phyloP scores from a whole-genome alignment of 2,888 invertebrate genomes.

The Isoperla grammatica region DNA sequence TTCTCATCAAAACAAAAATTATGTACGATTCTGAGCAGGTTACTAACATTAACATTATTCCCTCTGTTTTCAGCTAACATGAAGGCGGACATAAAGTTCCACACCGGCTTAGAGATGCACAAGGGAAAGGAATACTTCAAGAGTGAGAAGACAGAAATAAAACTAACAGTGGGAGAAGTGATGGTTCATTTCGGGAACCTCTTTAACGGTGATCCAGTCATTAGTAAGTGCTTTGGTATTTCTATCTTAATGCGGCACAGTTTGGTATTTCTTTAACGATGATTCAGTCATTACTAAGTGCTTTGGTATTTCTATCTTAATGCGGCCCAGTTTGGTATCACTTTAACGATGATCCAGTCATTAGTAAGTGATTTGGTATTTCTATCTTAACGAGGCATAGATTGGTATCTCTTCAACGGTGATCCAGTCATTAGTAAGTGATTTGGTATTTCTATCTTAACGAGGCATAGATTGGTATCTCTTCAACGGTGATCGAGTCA shows the following conservation, averaged over 20 bases:
- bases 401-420: slow-evolving; percentile 61
- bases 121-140: slow-evolving; percentile 56
- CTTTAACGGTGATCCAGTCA: slow-evolving; percentile 59
- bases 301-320: neutral
- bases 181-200: slow-evolving; percentile 59
- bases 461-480: too few species aligned
- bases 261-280: slow-evolving; percentile 61
- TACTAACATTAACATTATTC: too few species aligned
- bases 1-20: too few species aligned
- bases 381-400: too few species aligned
- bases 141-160: slow-evolving; percentile 59
- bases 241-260: too few species aligned
- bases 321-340: too few species aligned
- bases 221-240: slow-evolving; percentile 45
- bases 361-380: slow-evolving; percentile 45
- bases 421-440: slow-evolving; percentile 55
- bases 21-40: too few species aligned
- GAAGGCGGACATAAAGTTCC: slow-evolving; percentile 18
- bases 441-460: too few species aligned
- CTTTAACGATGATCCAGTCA: slow-evolving; percentile 59
- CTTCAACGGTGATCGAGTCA: too few species aligned
- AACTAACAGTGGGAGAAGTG: slow-evolving; percentile 56
- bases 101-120: slow-evolving; percentile 35
- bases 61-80: slow-evolving; percentile 20
- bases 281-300: slow-evolving; percentile 55